Evolutionary conservation across 2,888 invertebrate species (phyloP), one percentile per base, ranked within the genome.

Genomic region (Pinctada fucata): DNA sequence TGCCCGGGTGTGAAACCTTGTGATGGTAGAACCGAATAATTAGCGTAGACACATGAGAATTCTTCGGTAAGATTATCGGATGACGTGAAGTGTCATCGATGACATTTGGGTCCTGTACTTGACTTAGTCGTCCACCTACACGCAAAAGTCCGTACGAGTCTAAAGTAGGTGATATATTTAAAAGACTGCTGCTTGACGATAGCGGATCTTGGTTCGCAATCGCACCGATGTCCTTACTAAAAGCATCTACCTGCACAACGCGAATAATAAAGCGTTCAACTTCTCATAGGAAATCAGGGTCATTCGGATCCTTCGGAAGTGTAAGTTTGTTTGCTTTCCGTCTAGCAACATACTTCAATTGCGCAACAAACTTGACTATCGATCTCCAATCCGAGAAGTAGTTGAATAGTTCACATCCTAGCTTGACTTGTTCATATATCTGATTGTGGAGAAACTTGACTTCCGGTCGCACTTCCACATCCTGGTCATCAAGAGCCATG

Each of bases 51-150:
- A 75, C 48, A 50, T 49, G 13, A 69, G 5, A 13, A 13, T 48
- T 52, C 31, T 49, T 51, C 50, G 71, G 71, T 49, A 71, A 13
- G 48, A 71, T 71, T 6, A 74, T 49, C 2, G 83, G 83, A 31
- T 31, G 31, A 31, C 31, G 31, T 31, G 31, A 31, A 31, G 31
- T 31, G 31, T 31, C 31, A 31, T 31, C 31, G 31, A 31, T 31
- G 31, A 31, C 31, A 31, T 31, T 1, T 31, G 31, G 31, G 31
- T 31, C 1, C 31, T 82, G 72, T 13, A 80, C 78, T 10, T 31
- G 4, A n/a, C 73, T 50, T 16, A 83, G 58, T 6, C 83, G 45
- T 8, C 79, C 82, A 16, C 82, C 80, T 3, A 81, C 81, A 16
- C 83, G 66, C 2, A 81, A n/a, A 31, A 83, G 8, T 8, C 79